Conservation (phyloP, 2,113 vertebrate genomes). For the Dryoscopus gambensis region DNA sequence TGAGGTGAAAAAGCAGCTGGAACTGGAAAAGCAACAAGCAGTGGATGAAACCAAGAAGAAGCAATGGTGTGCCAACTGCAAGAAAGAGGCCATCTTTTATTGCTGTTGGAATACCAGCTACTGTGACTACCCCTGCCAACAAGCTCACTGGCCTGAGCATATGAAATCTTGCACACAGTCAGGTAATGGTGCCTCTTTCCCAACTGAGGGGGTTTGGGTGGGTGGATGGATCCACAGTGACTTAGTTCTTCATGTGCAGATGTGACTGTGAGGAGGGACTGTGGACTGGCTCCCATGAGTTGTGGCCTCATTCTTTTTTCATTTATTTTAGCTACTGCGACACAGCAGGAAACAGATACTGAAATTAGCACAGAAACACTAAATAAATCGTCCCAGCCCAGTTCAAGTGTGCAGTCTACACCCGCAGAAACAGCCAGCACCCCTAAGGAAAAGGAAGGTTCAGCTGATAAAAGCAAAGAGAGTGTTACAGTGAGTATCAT, state of each 20-base stretch:
- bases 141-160: slow-evolving; percentile 97
- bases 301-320: background rate
- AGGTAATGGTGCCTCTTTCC: slow-evolving; percentile 70
- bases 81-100: slow-evolving; percentile 97
- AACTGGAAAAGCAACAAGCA: slow-evolving; percentile 91
- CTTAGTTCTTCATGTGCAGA: background rate
- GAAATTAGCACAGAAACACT: slow-evolving; percentile 81
- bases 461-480: slow-evolving; percentile 88
- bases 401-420: slow-evolving; percentile 76
- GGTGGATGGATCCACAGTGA: background rate
- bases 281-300: background rate
- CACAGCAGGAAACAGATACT: slow-evolving; percentile 89
- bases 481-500: slow-evolving; percentile 76
- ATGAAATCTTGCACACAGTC: slow-evolving; percentile 99
- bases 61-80: slow-evolving; percentile 97
- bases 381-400: slow-evolving; percentile 79
- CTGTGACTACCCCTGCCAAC: slow-evolving; percentile 97
- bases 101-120: slow-evolving; percentile 99
- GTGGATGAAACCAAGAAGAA: slow-evolving; percentile 98
- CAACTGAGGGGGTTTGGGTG: background rate
- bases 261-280: background rate
- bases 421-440: slow-evolving; percentile 72
- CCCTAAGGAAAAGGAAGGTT: slow-evolving; percentile 83
- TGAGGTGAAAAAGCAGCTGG: slow-evolving; percentile 93
- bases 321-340: slow-evolving; percentile 81